Base-by-base conservation (phyloP, 2,888 invertebrate species). In the Caenorhabditis drosophilae region DNA sequence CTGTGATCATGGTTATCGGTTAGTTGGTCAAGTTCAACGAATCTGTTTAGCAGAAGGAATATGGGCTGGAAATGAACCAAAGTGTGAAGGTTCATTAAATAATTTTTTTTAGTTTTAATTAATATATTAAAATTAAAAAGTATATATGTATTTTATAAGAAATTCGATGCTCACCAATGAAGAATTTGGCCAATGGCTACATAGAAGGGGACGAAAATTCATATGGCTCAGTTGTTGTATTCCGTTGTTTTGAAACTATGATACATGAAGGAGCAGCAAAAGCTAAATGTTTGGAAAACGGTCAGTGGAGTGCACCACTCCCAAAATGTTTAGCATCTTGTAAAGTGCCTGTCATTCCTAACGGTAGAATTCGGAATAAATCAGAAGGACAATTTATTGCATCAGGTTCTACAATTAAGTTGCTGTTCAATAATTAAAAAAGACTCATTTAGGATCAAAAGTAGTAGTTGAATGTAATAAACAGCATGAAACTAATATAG, bases 141-240 rank as follows among this genome's bases (percentile, higher is more conserved):
- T 50, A 25, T 53, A 12, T 57, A 48, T 20, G 26, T 9, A 18
- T 20, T 42, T 35, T 55, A 75, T 27, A 87, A 93, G 97, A 96
- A 88, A 95, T 98, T 81, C 92, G 96, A 86, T 98, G 97, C 85
- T 93, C 94, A 0, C 90, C 91, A 78, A 93, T 96, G 0, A 94
- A 93, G 2, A 89, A 90, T 46, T 88, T 98, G 9, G 92, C 92
- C 89, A 96, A 98, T 84, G 97, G 98, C 3, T 96, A 94, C 91
- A 88, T 88, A 45, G 87, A 88, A 68, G 87, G 87, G 11, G 75
- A 84, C 41, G 93, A 92, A 25, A 94, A 93, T 3, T 92, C 91
- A 0, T 87, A 93, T 42, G 95, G 95, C 0, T 91, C 93, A 0
- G 57, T 60, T 4, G 67, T 70, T 0, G 64, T 67, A 23, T 75